Evolutionary conservation across 2,113 vertebrate genomes (phyloP), one percentile per base, ranked within the genome.

Genomic region (Morone saxatilis): DNA sequence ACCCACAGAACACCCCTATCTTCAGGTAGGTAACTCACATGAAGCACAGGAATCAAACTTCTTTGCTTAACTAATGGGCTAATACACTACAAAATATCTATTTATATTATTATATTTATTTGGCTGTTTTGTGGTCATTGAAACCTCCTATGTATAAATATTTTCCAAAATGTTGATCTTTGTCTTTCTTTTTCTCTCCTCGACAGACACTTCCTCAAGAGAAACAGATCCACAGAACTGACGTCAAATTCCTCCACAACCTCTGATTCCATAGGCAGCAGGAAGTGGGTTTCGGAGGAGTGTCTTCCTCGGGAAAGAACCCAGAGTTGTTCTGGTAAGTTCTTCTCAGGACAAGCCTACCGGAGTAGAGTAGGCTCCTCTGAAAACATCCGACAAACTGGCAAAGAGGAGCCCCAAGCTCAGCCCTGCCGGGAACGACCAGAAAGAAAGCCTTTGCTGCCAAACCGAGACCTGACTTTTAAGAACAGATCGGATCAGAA

Each of bases 151-250:
- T 69, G 5, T 53, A 9, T 51, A 38, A 19, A 68, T 51, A 50
- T 36, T 68, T 71, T 68, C 10, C 13, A 38, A 5, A 22, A 43
- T 57, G 14, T 61, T 25, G 1, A 19, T 48, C 0, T 40, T 19
- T 12, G 50, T 20, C 10, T 47, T 17, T 38, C 0, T 40, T 59
- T 76, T 84, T 43, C 8, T 61, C 61, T 63, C 45, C 60, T 72
- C 22, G 47, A 79, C 91, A 96, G 98, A 76, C 92, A 94, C 85
- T 95, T 96, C 84, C 88, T 95, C 47, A 97, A 94, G 88, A 95
- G 70, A 61, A 95, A 96, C 87, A 83, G 90, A 88, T 93, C 94
- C 53, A 91, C 92, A 66, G 94, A 94, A 1, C 88, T 92, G 87
- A 80, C 95, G 7, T 84, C 88, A 88, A 95, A 91, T 95, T 94